A percentile compares a stretch with the other conserved stretches of the same genome.
phyloP scores from a whole-genome alignment of 1,140 invertebrate species.

The Achroia grisella region DNA sequence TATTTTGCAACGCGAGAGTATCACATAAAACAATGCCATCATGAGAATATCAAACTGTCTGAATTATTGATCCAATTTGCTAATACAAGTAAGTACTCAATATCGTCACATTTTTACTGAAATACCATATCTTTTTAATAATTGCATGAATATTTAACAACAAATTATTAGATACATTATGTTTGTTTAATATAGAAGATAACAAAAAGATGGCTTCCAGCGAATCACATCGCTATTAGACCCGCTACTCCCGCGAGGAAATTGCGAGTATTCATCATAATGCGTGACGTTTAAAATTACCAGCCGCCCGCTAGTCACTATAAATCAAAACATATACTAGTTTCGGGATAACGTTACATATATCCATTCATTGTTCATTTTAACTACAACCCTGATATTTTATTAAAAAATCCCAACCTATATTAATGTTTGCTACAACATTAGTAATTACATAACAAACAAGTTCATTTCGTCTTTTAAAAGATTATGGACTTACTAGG shows the following conservation, averaged over 20 bases:
- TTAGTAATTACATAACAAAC: too few species aligned
- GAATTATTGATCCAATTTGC: too few species aligned
- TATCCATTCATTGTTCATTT: too few species aligned
- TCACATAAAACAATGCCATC: too few species aligned
- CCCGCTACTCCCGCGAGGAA: constrained; percentile 54
- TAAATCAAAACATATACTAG: constrained; percentile 66
- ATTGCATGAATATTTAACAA: constrained; percentile 18
- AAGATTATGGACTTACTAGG: too few species aligned
- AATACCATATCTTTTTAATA: constrained; percentile 25
- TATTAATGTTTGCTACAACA: too few species aligned
- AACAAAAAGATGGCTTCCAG: constrained; percentile 2
- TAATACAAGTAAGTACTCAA: too few species aligned
- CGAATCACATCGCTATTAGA: constrained; percentile 48
- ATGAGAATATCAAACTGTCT: too few species aligned
- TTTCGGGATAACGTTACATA: constrained; percentile 15
- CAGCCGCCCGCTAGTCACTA: constrained; percentile 41
- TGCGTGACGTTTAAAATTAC: constrained; percentile 71
- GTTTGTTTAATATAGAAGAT: not conserved
- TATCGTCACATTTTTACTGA: too few species aligned
- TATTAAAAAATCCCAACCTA: constrained; percentile 7
- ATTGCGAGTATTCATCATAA: constrained; percentile 71
- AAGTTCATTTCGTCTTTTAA: too few species aligned
- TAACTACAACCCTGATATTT: too few species aligned
- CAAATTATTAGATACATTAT: constrained; percentile 10
- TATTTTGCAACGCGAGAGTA: too few species aligned